Base-by-base conservation (phyloP, 1,140 invertebrate species). In the Drosophila guanche region DNA sequence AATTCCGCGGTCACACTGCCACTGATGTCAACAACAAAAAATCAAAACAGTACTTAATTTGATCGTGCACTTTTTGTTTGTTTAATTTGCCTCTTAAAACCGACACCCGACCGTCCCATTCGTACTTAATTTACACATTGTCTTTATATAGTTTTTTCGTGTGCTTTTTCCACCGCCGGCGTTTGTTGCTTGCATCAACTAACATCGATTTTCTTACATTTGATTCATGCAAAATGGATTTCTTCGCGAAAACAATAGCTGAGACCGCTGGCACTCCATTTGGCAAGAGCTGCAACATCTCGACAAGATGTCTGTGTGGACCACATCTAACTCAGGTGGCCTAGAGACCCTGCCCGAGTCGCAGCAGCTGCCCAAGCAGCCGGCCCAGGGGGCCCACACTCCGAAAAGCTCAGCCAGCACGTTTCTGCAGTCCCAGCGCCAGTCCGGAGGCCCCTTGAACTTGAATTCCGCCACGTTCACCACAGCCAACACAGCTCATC, bases 261-360 rank as follows among this genome's bases (percentile, higher is more conserved):
- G 50, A 73, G 45, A 61, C 45, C 46, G 25, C 23, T 20, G 57
- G 46, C 46, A 12, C 45, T 47, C 20, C 20, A 10, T 12, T 23
- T 10, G 10, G 33, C 10, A 12, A 23, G 4, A 47, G 5, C 29
- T 41, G 20, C 43, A 22, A 55, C 14, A 27, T 25, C 61, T 51
- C 41, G 37, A 20, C 66, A 72, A 79, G 70, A 92, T 92, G 92
- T 92, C 92, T 73, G 91, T 92, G 52, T 92, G 92, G 92, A 92
- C 91, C 61, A 92, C 92, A 59, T 74, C 69, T 12, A 75, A 86
- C 58, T 61, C 91, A 20, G 85, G 90, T 55, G 91, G 92, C 79
- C 78, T 92, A 84, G 91, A 92, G 56, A 60, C 90, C 57, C 78
- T 78, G 16, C n/a, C 27, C 29, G 60, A 68, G 42, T 42, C 52